Base-by-base conservation (phyloP, 2,888 invertebrate genomes). In the Melieria picta region DNA sequence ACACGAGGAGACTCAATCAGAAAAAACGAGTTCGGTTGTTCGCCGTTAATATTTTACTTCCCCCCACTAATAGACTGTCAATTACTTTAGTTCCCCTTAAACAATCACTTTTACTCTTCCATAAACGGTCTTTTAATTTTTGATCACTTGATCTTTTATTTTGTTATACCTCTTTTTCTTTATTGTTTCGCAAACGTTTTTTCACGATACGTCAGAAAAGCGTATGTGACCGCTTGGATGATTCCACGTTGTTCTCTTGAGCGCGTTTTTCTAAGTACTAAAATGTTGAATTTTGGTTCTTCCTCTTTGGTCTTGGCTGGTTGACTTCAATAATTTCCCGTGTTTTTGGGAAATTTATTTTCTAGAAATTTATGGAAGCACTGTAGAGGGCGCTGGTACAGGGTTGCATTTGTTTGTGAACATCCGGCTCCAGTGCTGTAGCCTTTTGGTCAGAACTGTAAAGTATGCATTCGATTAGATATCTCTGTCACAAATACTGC, bases 251-350 rank as follows among this genome's bases (percentile, higher is more conserved):
- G 69, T 69, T 74, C 72, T 74, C 75, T 71, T 73, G 50, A 76
- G 64, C 75, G 76, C 74, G 74, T 74, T 78, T 75, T 70, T 74
- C 69, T 70, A 72, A 73, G 75, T 77, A 77, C 77, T 78, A 74
- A 74, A 30, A 69, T 58, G 62, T 13, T 64, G 9, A 9, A 47
- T 52, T 74, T 71, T 47, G 45, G 42, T 50, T 69, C 70, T 60
- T 56, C 11, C 65, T 63, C 61, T 10, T 50, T 63, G 60, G 55
- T 11, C 16, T 73, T 67, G 71, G 66, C 64, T 63, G 48, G 48
- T 65, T 65, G 68, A 70, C 30, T 30, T 30, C 30, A 30, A 30
- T 30, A 69, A 69, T 55, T 70, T 57, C 57, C 70, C 7, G 46
- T n/a, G n/a, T n/a, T 52, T 7, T 30, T 61, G 55, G 74, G 67